Conservation (phyloP, 2,888 invertebrate genomes). For the Julus scandinavius region DNA sequence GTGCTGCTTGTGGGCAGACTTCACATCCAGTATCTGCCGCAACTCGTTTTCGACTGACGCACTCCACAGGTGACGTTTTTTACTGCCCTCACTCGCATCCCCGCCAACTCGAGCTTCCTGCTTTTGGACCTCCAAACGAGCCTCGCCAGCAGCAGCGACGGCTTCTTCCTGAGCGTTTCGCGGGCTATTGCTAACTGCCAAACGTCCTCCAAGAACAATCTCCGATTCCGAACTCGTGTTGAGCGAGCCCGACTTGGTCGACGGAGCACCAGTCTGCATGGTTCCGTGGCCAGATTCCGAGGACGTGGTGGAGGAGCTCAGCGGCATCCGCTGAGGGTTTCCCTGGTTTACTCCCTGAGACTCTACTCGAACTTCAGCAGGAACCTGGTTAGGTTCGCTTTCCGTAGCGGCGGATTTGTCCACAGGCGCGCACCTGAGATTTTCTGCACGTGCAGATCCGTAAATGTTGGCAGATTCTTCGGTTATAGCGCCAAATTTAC, state of each 20-base stretch:
- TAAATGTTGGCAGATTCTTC: background rate
- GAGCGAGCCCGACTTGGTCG: slow-evolving; percentile 59
- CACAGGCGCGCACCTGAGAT: no score
- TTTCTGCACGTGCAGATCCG: background rate
- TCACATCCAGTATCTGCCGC: background rate
- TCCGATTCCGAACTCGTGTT: slow-evolving; percentile 61
- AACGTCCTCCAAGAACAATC: slow-evolving; percentile 6
- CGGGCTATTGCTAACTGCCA: background rate
- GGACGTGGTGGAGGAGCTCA: slow-evolving; percentile 57
- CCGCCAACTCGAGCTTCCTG: background rate
- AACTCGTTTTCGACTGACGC: slow-evolving; percentile 52
- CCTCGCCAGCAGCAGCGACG: background rate
- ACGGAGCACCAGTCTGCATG: slow-evolving; percentile 59
- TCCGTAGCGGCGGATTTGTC: background rate
- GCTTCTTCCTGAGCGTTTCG: background rate
- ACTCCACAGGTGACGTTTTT: slow-evolving; percentile 31
- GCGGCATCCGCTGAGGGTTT: background rate
- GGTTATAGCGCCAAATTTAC: slow-evolving; percentile 27
- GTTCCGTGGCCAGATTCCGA: slow-evolving; percentile 62
- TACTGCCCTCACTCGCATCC: background rate
- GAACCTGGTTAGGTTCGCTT: background rate
- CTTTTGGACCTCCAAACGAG: background rate
- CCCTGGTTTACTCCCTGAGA: background rate
- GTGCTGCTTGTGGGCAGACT: slow-evolving; percentile 29
- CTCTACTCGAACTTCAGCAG: background rate